Base-by-base conservation (phyloP, 2,797 vertebrate genomes). In the Acanthis flammea region DNA sequence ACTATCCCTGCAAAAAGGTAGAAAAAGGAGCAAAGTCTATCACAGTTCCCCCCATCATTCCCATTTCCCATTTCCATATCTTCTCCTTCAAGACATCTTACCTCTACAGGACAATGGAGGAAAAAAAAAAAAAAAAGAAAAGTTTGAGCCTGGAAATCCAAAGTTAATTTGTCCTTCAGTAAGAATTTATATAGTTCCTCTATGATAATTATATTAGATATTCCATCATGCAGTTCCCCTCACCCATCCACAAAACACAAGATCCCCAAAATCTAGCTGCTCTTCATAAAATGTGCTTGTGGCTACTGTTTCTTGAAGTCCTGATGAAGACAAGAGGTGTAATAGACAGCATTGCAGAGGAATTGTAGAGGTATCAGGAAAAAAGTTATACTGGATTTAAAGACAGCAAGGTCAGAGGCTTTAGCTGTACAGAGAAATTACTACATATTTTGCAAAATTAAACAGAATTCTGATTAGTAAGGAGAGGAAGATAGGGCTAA, bases 41-140 rank as follows among this genome's bases (percentile, higher is more conserved):
- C 41, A 62, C 0, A 2, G 15, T 27, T 78, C 14, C 41, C 11
- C 39, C 67, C 28, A 55, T 37, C 22, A 41, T 68, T 47, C 37
- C 41, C 0, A 1, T 81, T 42, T 88, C n/a, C 0, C 0, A 1
- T 81, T 42, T 90, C 33, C 0, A 0, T 4, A 88, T 19, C 23
- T 62, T 41, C 41, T 50, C 27, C 50, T 85, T 76, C 44, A 80
- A 66, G 65, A 54, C 9, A n/a, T 67, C 50, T 54, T 42, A 70
- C 9, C 19, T 67, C n/a, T 71, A 67, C 4, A 47, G 11, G 31
- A 68, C 10, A 63, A 60, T 4, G 7, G 41, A 18, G 7, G 4
- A 3, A 42, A 78, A 81, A 72, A 70, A 65, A 51, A 50, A 58
- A 37, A 6, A 45, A 60, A 47, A 48, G 2, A 62, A 79, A 88